Percentiles rank a stretch among this genome's conserved stretches.
Evolutionary conservation across 1,140 invertebrate species (phyloP).

Genomic region (Grapholita molesta): DNA sequence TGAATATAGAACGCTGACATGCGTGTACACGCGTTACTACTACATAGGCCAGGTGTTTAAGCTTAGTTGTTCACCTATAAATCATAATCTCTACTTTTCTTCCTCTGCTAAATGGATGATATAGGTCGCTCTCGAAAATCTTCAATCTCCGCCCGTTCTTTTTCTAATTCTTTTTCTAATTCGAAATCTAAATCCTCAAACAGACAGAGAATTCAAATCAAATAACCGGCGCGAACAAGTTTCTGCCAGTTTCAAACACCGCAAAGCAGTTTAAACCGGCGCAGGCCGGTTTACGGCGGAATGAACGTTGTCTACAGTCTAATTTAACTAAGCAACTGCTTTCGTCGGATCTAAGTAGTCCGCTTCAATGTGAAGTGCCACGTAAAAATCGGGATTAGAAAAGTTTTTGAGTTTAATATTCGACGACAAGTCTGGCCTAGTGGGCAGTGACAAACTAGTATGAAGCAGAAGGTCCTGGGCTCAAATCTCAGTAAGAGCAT

Average conservation of each 20-base stretch:
- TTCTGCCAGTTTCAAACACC: not conserved
- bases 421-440: too few relatives aligned
- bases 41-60: too few relatives aligned
- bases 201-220: constrained; percentile 1
- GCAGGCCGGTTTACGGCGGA: not conserved
- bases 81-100: too few relatives aligned
- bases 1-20: too few relatives aligned
- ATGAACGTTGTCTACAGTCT: not conserved
- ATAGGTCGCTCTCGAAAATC: not conserved
- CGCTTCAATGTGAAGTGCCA: not conserved
- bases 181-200: constrained; percentile 5
- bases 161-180: not conserved
- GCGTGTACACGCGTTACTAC: too few relatives aligned
- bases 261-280: not conserved
- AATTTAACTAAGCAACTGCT: not conserved
- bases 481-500: too few relatives aligned
- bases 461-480: too few relatives aligned
- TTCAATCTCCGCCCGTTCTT: not conserved
- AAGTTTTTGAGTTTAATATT: not conserved
- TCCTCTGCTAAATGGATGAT: too few relatives aligned
- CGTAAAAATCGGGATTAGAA: not conserved
- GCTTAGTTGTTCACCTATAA: too few relatives aligned
- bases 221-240: not conserved
- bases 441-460: too few relatives aligned
- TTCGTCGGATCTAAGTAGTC: not conserved